phyloP scores from a whole-genome alignment of 1,140 invertebrate genomes.

The Drosophila tani region DNA sequence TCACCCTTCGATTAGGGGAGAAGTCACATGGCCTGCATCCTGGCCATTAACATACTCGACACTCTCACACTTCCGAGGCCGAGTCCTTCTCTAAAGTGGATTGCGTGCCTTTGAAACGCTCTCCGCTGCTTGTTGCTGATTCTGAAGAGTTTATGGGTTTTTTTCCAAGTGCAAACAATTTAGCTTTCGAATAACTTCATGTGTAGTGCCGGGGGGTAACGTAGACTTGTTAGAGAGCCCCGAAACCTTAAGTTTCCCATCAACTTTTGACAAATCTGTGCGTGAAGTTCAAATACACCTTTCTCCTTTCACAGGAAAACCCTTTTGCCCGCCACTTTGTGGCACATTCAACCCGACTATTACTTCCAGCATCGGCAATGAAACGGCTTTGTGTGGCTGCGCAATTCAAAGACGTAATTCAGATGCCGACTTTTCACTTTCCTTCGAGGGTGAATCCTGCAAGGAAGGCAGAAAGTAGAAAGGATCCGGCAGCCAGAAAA shows the following conservation, averaged over 20 bases:
- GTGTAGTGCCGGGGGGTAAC: background rate
- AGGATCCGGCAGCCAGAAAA: conserved; percentile 25
- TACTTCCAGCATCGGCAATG: conserved; percentile 55
- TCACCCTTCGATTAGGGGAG: conserved; percentile 15
- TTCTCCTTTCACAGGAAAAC: conserved; percentile 5
- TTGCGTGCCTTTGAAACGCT: conserved; percentile 62
- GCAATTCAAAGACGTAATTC: conserved; percentile 36
- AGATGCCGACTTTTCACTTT: conserved; percentile 64
- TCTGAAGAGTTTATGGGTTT: conserved; percentile 33
- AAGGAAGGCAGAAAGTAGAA: conserved; percentile 19
- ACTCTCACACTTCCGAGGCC: conserved; percentile 49
- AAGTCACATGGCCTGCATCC: conserved; percentile 71
- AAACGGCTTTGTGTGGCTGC: conserved; percentile 26
- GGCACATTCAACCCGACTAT: conserved; percentile 61
- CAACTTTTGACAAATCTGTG: conserved; percentile 8
- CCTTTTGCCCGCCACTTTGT: conserved; percentile 31
- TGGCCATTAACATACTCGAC: conserved; percentile 72
- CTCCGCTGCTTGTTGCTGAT: conserved; percentile 42
- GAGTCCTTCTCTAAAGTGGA: conserved; percentile 29
- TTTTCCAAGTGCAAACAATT: conserved; percentile 64
- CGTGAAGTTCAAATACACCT: background rate
- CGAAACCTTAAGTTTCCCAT: conserved; percentile 10
- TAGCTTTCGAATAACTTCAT: conserved; percentile 21
- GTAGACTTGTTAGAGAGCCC: background rate
- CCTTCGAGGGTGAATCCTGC: conserved; percentile 52